phyloP scores from a whole-genome alignment of 2,113 vertebrate genomes.

The Melanerpes formicivorus region DNA sequence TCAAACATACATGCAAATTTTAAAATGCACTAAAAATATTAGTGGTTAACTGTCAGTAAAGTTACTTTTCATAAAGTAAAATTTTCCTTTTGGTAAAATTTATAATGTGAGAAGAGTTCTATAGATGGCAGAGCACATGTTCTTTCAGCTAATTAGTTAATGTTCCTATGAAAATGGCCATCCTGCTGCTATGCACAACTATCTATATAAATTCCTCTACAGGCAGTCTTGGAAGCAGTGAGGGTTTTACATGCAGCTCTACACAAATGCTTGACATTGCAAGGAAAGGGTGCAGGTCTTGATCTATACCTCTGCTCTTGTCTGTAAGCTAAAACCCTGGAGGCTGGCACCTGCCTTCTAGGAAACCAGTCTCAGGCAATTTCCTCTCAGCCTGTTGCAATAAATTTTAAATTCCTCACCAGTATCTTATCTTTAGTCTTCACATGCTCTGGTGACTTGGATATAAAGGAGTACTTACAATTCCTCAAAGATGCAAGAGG shows the following conservation, averaged over 20 bases:
- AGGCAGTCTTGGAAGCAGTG: not conserved
- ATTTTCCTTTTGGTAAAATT: not conserved
- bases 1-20: not conserved
- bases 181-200: not conserved
- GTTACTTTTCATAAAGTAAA: not conserved
- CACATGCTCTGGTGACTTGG: not conserved
- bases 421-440: not conserved
- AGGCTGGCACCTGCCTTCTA: not conserved
- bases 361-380: not conserved
- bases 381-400: not conserved
- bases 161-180: not conserved
- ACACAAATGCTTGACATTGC: not conserved
- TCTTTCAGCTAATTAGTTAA: not conserved
- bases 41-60: not conserved
- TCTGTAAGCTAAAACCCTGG: not conserved
- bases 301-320: not conserved
- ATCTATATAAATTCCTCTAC: not conserved
- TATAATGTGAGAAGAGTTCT: not conserved
- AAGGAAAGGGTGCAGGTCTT: not conserved
- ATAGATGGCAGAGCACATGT: not conserved
- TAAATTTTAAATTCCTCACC: not conserved
- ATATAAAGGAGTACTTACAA: rapidly evolving
- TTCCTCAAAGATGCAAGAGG: not conserved
- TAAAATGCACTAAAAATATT: not conserved
- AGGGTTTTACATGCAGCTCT: not conserved